A percentile compares a stretch with the other conserved stretches of the same genome.
These are phyloP conservation scores for Chamaetylas fuelleborni DNA, from an alignment of 2,113 vertebrate species.

Conservation along the genomic window DNA sequence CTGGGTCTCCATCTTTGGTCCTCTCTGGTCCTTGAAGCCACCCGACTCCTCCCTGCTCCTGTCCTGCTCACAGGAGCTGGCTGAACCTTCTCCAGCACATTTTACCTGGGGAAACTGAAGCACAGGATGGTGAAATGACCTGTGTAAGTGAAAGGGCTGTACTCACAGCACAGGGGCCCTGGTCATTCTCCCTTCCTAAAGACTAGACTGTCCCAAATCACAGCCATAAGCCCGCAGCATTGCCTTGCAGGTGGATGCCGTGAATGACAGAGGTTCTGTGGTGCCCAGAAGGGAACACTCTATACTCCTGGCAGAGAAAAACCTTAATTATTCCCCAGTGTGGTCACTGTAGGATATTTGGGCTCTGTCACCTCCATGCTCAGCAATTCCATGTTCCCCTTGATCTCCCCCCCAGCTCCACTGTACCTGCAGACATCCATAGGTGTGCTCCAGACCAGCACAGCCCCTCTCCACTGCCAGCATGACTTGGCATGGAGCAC, in stretches of 20 bases:
- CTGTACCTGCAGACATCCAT: neutral
- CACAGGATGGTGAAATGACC: neutral
- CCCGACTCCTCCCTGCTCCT: neutral
- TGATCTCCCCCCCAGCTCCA: rapidly evolving
- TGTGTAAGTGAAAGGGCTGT: neutral
- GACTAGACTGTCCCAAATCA: neutral
- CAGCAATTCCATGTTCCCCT: rapidly evolving
- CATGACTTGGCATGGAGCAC: neutral
- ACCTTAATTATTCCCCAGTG: rapidly evolving
- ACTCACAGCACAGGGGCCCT: rapidly evolving
- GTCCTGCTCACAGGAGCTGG: neutral
- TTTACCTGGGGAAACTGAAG: neutral
- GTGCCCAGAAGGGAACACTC: neutral
- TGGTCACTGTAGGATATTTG: neutral
- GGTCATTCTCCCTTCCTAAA: neutral
- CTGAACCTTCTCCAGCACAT: neutral
- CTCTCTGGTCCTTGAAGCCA: neutral
- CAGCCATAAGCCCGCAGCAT: neutral
- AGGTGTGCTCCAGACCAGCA: rapidly evolving
- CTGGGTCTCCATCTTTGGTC: neutral
- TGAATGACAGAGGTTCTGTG: rapidly evolving
- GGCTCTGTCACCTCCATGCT: neutral
- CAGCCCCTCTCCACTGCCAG: rapidly evolving
- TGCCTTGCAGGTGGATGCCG: neutral
- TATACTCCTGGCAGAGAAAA: rapidly evolving